Conservation (phyloP, 1,140 invertebrate species). For the Procambarus virginalis region DNA sequence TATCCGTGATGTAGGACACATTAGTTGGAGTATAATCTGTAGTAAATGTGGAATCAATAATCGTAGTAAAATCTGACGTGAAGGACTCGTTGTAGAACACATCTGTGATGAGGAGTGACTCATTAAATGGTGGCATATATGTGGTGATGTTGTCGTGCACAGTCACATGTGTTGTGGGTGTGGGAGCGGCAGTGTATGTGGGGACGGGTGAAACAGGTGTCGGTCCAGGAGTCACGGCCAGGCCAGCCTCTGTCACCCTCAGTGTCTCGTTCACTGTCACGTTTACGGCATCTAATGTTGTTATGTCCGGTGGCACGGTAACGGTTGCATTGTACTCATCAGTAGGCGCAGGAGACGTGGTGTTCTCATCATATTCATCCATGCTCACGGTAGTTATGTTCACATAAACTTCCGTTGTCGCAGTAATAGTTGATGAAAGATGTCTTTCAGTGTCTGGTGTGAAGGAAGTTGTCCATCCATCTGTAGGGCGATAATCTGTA, state of each 20-base stretch:
- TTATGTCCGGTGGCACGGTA: slow-evolving; percentile 10
- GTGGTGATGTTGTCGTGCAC: not conserved
- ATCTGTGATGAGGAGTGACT: not conserved
- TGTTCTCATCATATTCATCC: slow-evolving; percentile 6
- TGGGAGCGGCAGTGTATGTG: not conserved
- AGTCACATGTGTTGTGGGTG: not conserved
- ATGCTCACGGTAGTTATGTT: not conserved
- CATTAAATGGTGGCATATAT: not conserved
- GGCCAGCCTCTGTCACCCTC: not conserved
- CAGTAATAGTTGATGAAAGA: not conserved
- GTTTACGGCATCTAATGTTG: not conserved
- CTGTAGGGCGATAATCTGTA: not conserved
- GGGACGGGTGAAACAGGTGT: not conserved
- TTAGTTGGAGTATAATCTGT: not conserved
- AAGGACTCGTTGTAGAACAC: not conserved
- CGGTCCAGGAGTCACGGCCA: not conserved
- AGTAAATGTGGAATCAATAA: not conserved
- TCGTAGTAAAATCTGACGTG: not conserved
- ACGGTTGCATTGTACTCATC: slow-evolving; percentile 21
- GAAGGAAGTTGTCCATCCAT: not conserved
- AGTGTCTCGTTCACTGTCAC: not conserved
- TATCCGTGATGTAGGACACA: not conserved
- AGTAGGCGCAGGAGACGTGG: not conserved
- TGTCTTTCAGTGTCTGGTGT: not conserved
- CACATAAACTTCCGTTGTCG: not conserved